Base-by-base conservation (phyloP, 2,888 invertebrate species). In the Drosophila greeni region DNA sequence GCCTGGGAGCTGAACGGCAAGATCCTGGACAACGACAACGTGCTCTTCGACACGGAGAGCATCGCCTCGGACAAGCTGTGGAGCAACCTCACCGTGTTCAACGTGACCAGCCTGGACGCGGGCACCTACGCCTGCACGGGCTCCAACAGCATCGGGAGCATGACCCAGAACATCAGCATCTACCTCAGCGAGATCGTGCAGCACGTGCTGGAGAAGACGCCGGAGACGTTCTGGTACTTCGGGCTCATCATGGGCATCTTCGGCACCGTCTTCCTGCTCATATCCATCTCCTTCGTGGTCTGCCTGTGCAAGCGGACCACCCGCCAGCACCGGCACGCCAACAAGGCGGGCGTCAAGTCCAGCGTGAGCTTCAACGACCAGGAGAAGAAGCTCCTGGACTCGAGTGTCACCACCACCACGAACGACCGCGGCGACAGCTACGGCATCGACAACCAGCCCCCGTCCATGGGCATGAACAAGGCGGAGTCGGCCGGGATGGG, bases 351-450 rank as follows among this genome's bases (percentile, higher is more conserved):
- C 40, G 91, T 94, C 59, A 95, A 95, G 82, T 92, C 93, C 45
- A 94, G 94, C 87, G 92, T 94, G 2, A 95, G 95, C 86, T 95
- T 95, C 85, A 95, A 94, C 48, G 96, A 96, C 84, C 96, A 96
- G 89, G 95, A 96, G 85, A 95, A 96, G 88, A 95, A 95, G 85
- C 90, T 96, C 60, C 90, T 96, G 69, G 95, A 95, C 76, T 92
- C 95, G 18, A 95, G 95, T 73, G 93, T 93, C 36, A 93, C 93
- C 14, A 93, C 93, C 7, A 93, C 93, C 6, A 93, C 92, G 1
- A 92, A 92, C 29, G 92, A 92, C 70, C 89, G 91, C 7, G 91
- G 89, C 54, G 91, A 90, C 57, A 93, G 93, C 82, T 92, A 92
- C 77, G 91, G 92, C 72, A 87, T 88, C 49, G 91, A 92, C 33